Evolutionary conservation across 1,140 invertebrate genomes (phyloP).

Genomic region (Ladona fulva): DNA sequence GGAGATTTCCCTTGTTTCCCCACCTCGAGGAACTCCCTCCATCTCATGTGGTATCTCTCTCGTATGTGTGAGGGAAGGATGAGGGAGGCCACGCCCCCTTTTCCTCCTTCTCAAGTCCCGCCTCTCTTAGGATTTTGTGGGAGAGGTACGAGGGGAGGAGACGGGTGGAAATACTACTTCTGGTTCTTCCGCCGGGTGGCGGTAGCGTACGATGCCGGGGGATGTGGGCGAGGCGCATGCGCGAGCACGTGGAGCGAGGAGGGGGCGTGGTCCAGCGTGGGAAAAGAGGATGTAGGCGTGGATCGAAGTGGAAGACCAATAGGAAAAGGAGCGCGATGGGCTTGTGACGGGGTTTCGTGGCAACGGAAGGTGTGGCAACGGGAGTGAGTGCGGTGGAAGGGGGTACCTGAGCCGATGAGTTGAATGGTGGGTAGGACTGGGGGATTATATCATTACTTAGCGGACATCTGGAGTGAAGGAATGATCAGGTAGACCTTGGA

Average conservation of each 20-base stretch:
- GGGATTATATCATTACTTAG: not conserved
- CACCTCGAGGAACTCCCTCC: too few species aligned
- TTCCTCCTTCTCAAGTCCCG: not conserved
- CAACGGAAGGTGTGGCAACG: not conserved
- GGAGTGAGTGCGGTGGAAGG: not conserved
- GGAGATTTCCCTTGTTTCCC: too few species aligned
- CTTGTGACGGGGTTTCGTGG: not conserved
- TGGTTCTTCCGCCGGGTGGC: not conserved
- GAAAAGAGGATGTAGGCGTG: not conserved
- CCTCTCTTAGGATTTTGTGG: too few species aligned
- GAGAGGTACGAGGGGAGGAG: not conserved
- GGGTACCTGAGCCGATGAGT: not conserved
- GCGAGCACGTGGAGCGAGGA: not conserved
- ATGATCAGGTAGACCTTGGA: not conserved
- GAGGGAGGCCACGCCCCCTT: not conserved
- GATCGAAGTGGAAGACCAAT: not conserved
- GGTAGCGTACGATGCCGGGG: not conserved
- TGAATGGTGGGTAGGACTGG: not conserved
- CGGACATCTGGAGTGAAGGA: not conserved
- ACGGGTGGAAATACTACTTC: not conserved
- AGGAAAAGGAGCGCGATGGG: not conserved
- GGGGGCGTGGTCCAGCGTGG: not conserved
- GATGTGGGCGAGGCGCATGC: not conserved
- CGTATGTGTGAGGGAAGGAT: not conserved
- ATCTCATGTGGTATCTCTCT: not conserved